A percentile compares a stretch with the other conserved stretches of the same genome.
Conservation (phyloP, 1,140 invertebrate species). For the Achroia grisella region DNA sequence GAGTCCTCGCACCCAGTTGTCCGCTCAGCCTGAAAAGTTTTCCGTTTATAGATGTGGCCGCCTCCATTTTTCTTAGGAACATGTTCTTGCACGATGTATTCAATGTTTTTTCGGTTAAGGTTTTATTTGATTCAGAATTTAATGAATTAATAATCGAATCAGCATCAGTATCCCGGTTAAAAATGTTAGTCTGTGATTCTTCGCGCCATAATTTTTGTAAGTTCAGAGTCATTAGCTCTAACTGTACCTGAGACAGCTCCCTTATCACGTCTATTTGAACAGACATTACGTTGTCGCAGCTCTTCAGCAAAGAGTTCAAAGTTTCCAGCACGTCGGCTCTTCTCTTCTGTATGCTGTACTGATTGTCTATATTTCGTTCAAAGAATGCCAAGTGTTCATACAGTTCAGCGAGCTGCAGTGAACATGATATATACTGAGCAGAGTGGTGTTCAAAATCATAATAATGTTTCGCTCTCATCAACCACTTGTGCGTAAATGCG, state of each 20-base stretch:
- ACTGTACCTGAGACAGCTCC: constrained; percentile 70
- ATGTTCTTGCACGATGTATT: constrained; percentile 52
- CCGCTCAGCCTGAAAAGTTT: constrained; percentile 51
- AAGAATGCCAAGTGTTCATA: constrained; percentile 81
- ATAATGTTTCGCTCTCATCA: constrained; percentile 78
- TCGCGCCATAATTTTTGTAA: constrained; percentile 67
- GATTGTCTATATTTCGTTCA: constrained; percentile 78
- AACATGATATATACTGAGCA: constrained; percentile 80
- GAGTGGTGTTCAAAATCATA: constrained; percentile 81
- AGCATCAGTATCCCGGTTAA: constrained; percentile 44
- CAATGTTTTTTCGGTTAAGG: constrained; percentile 50
- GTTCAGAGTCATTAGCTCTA: constrained; percentile 75
- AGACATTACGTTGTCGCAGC: constrained; percentile 53
- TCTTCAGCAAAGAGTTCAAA: constrained; percentile 63
- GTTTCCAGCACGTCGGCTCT: constrained; percentile 79
- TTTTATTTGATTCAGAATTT: constrained; percentile 53
- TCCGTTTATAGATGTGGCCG: constrained; percentile 49
- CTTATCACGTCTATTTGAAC: constrained; percentile 61
- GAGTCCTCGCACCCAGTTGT: constrained; percentile 32
- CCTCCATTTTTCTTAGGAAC: constrained; percentile 60
- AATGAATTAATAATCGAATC: constrained; percentile 57
- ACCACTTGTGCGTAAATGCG: constrained; percentile 77
- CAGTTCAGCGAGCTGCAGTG: constrained; percentile 80
- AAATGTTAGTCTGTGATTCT: constrained; percentile 55
- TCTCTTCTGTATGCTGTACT: constrained; percentile 82